Percentiles rank a stretch among this genome's conserved stretches.
Evolutionary conservation across 2,797 vertebrate species (phyloP).

Genomic region (Holocentrus rufus): DNA sequence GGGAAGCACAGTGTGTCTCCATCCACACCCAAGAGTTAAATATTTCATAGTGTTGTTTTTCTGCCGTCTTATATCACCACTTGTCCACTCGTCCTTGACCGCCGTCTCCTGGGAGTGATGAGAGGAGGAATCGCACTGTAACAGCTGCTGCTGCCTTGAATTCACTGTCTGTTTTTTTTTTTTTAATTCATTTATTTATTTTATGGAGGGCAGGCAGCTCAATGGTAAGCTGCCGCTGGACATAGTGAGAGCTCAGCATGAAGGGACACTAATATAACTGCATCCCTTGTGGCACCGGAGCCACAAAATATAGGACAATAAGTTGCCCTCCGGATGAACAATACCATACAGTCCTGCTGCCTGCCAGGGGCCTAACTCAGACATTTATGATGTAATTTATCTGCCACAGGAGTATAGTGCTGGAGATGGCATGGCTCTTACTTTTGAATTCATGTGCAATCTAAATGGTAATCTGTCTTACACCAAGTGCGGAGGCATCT

Average conservation of each 20-base stretch:
- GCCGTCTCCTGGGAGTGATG: slow-evolving; percentile 19
- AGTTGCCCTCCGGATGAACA: neutral
- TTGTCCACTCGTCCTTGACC: slow-evolving; percentile 46
- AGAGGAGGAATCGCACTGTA: slow-evolving; percentile 16
- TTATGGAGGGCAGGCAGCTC: neutral
- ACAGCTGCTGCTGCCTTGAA: slow-evolving; percentile 46
- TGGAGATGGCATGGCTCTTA: neutral
- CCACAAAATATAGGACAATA: neutral
- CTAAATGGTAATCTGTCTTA: slow-evolving; percentile 48
- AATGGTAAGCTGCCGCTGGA: neutral
- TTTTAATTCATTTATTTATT: neutral
- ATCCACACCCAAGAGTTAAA: slow-evolving; percentile 22
- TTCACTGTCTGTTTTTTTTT: neutral
- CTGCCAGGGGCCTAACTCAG: neutral
- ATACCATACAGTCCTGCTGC: neutral
- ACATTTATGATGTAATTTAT: neutral
- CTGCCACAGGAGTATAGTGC: neutral
- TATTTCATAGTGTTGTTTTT: slow-evolving; percentile 46
- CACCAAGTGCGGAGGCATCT: neutral
- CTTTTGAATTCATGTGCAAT: slow-evolving; percentile 30
- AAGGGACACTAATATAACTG: neutral
- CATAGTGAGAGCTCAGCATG: neutral
- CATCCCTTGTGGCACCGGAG: neutral
- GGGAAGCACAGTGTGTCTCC: neutral
- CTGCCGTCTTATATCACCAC: slow-evolving; percentile 20